phyloP scores from a whole-genome alignment of 2,113 vertebrate species.

The Passer domesticus region DNA sequence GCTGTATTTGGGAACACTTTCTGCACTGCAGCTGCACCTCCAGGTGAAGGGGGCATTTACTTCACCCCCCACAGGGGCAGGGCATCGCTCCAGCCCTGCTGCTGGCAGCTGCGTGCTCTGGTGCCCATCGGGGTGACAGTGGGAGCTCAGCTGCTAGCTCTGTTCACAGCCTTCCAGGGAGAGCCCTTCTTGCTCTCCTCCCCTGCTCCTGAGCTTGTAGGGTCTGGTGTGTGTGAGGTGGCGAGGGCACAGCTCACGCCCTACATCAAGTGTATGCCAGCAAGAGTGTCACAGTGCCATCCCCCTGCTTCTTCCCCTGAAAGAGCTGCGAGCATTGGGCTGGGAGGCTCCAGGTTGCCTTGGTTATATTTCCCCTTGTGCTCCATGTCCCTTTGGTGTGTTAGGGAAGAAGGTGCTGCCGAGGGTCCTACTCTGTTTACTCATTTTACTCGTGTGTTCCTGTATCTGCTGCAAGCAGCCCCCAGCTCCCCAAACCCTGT shows the following conservation, averaged over 20 bases:
- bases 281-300: fast-evolving
- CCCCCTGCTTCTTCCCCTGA: too few relatives aligned
- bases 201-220: neutral
- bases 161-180: neutral
- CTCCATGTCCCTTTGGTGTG: fast-evolving
- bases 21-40: neutral
- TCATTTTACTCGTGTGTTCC: neutral
- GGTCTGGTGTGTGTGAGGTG: fast-evolving
- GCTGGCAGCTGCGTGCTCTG: neutral
- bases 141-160: neutral
- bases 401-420: neutral
- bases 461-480: neutral
- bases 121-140: neutral
- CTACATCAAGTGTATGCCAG: fast-evolving
- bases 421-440: neutral
- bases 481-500: neutral
- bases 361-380: neutral
- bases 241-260: neutral
- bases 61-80: neutral
- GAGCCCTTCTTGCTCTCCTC: neutral
- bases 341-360: neutral
- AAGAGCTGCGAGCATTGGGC: fast-evolving
- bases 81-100: fast-evolving
- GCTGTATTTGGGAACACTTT: neutral
- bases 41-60: neutral